These are phyloP conservation scores for Fistularia commersonii DNA, from an alignment of 2,797 vertebrate genomes.

Conservation along the genomic window DNA sequence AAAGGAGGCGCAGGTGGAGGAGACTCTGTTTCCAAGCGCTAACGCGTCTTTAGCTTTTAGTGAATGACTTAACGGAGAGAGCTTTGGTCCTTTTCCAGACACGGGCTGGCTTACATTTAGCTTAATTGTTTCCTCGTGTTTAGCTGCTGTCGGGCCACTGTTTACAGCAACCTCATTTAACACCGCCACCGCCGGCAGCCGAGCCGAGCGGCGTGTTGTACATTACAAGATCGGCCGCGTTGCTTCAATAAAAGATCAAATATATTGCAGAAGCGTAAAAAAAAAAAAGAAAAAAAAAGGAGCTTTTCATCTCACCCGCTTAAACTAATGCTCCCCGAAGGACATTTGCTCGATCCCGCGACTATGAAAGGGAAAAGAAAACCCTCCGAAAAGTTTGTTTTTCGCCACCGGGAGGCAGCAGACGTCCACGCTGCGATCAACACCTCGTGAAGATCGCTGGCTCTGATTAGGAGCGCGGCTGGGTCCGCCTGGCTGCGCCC, in stretches of 20 bases:
- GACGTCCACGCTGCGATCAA: constrained; percentile 30
- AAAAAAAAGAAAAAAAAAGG: no score
- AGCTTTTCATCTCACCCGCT: constrained; percentile 1
- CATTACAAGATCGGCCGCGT: constrained; percentile 17
- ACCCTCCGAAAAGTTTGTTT: neutral
- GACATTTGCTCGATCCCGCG: no score
- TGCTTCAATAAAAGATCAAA: constrained; percentile 2
- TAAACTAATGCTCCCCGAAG: no score
- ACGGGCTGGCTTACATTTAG: constrained; percentile 44
- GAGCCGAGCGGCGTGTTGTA: constrained; percentile 10
- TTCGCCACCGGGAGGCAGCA: constrained; percentile 78
- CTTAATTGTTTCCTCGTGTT: constrained; percentile 56
- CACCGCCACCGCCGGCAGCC: constrained; percentile 25
- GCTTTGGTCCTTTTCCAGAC: constrained; percentile 31
- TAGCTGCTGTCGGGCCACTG: constrained; percentile 43
- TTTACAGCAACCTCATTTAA: constrained; percentile 46
- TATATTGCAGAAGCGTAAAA: no score
- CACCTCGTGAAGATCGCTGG: constrained; percentile 51
- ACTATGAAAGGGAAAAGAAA: neutral
- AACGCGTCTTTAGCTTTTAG: constrained; percentile 25
- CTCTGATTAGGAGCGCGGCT: constrained; percentile 59
- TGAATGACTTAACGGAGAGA: constrained; percentile 7
- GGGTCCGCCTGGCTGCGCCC: constrained; percentile 46
- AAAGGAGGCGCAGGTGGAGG: constrained; percentile 30
- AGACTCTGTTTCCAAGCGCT: constrained; percentile 13